phyloP scores from a whole-genome alignment of 2,797 vertebrate species.

The Ispidina picta region DNA sequence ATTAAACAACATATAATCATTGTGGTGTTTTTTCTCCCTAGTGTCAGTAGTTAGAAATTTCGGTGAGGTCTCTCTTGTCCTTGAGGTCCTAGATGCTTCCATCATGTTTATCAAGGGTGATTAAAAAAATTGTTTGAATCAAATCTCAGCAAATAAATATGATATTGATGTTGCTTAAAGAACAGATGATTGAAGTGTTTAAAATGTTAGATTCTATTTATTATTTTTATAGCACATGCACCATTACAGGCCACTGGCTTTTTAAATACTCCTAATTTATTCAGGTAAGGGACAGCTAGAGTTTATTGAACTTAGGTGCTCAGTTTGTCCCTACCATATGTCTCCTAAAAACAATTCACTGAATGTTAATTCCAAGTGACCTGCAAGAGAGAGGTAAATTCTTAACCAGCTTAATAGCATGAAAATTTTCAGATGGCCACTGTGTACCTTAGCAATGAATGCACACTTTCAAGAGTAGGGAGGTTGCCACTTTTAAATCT shows the following conservation, averaged over 20 bases:
- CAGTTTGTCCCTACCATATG: background rate
- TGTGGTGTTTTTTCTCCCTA: fast-evolving
- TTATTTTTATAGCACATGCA: background rate
- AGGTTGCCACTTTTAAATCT: background rate
- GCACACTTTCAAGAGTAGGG: background rate
- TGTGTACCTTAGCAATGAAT: slow-evolving; percentile 28
- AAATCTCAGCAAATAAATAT: background rate
- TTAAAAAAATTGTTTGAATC: background rate
- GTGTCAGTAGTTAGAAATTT: background rate
- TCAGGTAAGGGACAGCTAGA: background rate
- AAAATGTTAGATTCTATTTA: background rate
- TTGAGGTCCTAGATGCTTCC: background rate
- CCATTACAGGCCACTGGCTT: background rate
- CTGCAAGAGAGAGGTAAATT: background rate
- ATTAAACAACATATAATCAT: background rate
- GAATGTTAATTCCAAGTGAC: slow-evolving; percentile 36
- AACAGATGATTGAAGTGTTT: background rate
- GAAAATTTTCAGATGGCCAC: background rate
- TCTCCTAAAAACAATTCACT: background rate
- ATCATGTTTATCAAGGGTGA: background rate
- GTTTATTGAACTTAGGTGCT: background rate
- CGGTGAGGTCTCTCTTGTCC: background rate
- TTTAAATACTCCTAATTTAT: slow-evolving; percentile 6
- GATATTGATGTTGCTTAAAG: background rate
- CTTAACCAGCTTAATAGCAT: background rate